phyloP scores from a whole-genome alignment of 2,797 vertebrate species.

The Acrossocheilus wenchowensis region DNA sequence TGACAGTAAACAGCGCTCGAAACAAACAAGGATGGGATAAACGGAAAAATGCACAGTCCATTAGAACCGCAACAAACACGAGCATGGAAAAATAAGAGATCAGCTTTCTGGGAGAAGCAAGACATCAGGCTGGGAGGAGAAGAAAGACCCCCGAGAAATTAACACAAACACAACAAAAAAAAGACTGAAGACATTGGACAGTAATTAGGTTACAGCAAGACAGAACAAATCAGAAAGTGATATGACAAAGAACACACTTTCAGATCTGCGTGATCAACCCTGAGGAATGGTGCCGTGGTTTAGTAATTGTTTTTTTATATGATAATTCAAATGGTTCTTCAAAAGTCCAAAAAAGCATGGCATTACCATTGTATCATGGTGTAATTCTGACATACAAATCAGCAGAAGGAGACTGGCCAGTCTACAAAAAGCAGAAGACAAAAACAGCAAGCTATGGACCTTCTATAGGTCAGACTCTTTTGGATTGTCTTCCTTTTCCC shows the following conservation, averaged over 20 bases:
- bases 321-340: not conserved
- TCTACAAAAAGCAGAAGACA: not conserved
- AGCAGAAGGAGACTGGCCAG: not conserved
- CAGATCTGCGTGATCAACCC: not conserved
- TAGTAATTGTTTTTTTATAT: not conserved
- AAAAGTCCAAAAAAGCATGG: not conserved
- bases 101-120: not conserved
- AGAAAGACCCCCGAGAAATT: not conserved
- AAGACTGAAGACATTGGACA: not conserved
- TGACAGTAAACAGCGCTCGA: constrained; percentile 12
- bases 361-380: not conserved
- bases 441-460: not conserved
- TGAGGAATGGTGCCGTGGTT: not conserved
- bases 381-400: not conserved
- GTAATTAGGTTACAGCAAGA: constrained; percentile 14
- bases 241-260: constrained; percentile 3
- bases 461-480: not conserved
- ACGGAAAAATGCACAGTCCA: constrained; percentile 12
- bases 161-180: constrained; percentile 27
- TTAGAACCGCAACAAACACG: constrained; percentile 18
- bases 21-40: constrained; percentile 4
- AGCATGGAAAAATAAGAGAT: constrained; percentile 35
- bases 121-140: constrained; percentile 1
- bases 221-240: not conserved
- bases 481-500: not conserved